Base-by-base conservation (phyloP, 2,797 vertebrate species). In the Danio jaintianensis region DNA sequence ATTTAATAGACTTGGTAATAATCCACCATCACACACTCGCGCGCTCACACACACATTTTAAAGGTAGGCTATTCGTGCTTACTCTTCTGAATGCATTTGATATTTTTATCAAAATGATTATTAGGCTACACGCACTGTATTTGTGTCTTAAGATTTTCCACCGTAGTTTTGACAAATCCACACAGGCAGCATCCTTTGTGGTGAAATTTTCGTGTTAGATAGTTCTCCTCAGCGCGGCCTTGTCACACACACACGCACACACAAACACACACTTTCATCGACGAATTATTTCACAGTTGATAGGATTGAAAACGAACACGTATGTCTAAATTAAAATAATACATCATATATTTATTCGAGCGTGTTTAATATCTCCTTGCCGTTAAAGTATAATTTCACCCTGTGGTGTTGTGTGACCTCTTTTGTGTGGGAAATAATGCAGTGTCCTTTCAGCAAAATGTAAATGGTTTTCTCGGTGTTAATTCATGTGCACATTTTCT, bases 371-470 rank as follows among this genome's bases (percentile, higher is more conserved):
- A 71, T 62, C 4, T 29, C 56, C 43, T 7, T 5, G 13, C 50
- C 7, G 38, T 74, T 56, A 2, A 29, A 38, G 53, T 47, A 45
- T 71, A 53, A 45, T 71, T 53, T 53, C 48, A 36, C 9, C 38
- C 9, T 18, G 47, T 63, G 47, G 62, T 67, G 62, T 45, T 55
- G 42, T 45, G 77, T 72, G 68, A 79, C 77, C 68, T 72, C 68
- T 50, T 61, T 70, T 16, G 56, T 61, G 56, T 61, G 56, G 40
- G 61, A 70, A 7, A 43, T 42, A 29, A 71, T 52, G 77, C 77
- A 52, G 38, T 59, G 18, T n/a, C 36, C 47, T 43, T 13, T 50
- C 56, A 70, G 42, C 45, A 53, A 16, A 53, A 78, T 69, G 12
- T 16, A 3, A 78, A 69, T n/a, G 6, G 22, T 36, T 77, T 47